Base-by-base conservation (phyloP, 1,140 invertebrate genomes). In the Hylaeus volcanicus region DNA sequence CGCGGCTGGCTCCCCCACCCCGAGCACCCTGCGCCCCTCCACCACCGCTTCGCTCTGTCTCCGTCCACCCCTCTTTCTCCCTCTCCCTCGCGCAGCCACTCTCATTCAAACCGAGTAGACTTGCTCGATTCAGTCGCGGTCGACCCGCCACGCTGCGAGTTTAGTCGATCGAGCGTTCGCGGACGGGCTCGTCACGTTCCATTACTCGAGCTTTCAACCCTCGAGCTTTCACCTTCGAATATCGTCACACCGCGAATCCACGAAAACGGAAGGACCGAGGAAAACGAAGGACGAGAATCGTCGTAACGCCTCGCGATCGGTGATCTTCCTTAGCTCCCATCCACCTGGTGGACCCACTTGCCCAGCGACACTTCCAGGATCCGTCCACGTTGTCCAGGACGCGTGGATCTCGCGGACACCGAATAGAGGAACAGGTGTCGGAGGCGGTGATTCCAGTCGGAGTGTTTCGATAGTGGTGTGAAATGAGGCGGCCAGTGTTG, bases 111-210 rank as follows among this genome's bases (percentile, higher is more conserved):
- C 89, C 90, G 82, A 81, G 85, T 79, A 85, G 86, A 87, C 83
- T 86, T 88, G 74, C 87, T 91, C 88, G 89, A 90, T 90, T 92
- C 91, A 92, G 92, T 92, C 88, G 91, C 88, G 91, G 92, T 81
- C 88, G 88, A 92, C 88, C 90, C 91, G 91, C 90, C 91, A 90
- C 87, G 84, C 84, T 83, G 89, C 81, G 85, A 89, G 90, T 86
- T 90, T 81, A 73, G 74, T 63, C 8, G 41, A 41, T 68, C 65
- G 79, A 69, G 61, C 72, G 81, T 68, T 56, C 48, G 56, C 48
- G 53, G 53, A 9, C 37, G 26, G 26, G 9, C 55, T 65, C 26
- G 6, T 55, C 69, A 41, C 69, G 37, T 55, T 45, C 37, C 2
- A 5, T 60, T 63, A 5, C 11, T 74, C 60, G 37, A 64, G 5